Base-by-base conservation (phyloP, 2,888 invertebrate genomes). In the Malthinus flaveolus region DNA sequence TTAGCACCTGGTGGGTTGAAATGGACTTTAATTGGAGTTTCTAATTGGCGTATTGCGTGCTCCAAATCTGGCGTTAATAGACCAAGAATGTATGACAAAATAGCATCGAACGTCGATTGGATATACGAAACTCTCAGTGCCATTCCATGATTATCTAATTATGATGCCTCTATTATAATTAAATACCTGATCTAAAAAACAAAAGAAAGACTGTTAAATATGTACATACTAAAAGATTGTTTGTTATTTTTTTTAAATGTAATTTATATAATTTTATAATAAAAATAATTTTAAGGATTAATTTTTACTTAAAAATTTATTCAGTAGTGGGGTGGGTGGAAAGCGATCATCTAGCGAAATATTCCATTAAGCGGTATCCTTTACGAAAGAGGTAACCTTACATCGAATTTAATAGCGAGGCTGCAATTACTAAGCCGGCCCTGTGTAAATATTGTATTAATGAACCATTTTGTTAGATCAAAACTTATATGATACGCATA, bases 11-110 rank as follows among this genome's bases (percentile, higher is more conserved):
- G 87, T 63, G 85, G 84, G 23, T 86, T 85, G 63, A 86, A 84
- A 70, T 94, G 94, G 94, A 88, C 88, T 0, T 75, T 94, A 35
- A 82, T 87, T 31, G 94, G 94, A 0, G 87, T 94, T 1, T 87
- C 90, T 49, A 91, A 90, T 52, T 93, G 93, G 93, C 83, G 93
- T 61, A 93, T 93, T 69, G 92, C 91, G 1, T 93, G 93, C 70
- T 86, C 89, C 0, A 89, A 89, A 67, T 85, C 86, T 39, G 91
- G 91, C 6, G 81, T 87, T 39, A 90, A 90, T 51, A 79, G 93
- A 63, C 93, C 93, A 0, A 81, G 93, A 63, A 87, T 92, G 79
- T 93, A 93, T 71, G 93, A 93, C 71, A 87, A 90, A 71, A 87
- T 93, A 50, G 83, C 87, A 9, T 89, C 93, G 0, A 93, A 93